A percentile compares a stretch with the other conserved stretches of the same genome.
Evolutionary conservation across 1,140 invertebrate species (phyloP).

Genomic region (Plutomurus gul): DNA sequence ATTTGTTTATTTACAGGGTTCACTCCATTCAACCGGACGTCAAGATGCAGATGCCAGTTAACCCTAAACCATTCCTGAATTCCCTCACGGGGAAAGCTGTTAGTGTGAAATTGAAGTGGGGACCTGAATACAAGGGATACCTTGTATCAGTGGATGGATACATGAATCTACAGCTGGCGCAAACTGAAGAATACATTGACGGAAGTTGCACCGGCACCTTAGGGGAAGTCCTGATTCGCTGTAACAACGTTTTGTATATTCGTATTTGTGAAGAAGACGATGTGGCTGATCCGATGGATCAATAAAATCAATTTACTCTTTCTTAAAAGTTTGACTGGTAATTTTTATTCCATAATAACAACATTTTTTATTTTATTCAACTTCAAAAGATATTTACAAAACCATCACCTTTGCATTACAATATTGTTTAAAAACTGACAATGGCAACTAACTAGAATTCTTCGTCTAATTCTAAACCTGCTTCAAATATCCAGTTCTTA

Average conservation of each 20-base stretch:
- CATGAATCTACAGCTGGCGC: slow-evolving; percentile 98
- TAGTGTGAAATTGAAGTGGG: slow-evolving; percentile 98
- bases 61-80: slow-evolving; percentile 99
- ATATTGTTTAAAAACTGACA: too few relatives aligned
- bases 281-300: slow-evolving; percentile 89
- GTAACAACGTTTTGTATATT: slow-evolving; percentile 98
- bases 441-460: slow-evolving; percentile 9
- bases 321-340: too few relatives aligned
- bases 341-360: background rate
- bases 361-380: background rate
- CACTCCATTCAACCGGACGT: background rate
- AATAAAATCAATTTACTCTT: background rate
- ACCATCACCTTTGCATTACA: too few relatives aligned
- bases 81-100: slow-evolving; percentile 96
- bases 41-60: slow-evolving; percentile 79
- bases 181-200: slow-evolving; percentile 98
- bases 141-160: slow-evolving; percentile 97
- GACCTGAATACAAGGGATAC: slow-evolving; percentile 98
- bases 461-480: slow-evolving; percentile 29
- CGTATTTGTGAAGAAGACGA: slow-evolving; percentile 95
- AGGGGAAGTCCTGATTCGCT: slow-evolving; percentile 95
- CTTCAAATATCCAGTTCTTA: slow-evolving; percentile 37
- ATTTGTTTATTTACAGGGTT: background rate
- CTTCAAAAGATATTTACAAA: too few relatives aligned
- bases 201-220: slow-evolving; percentile 88